These are phyloP conservation scores for Spea hammondii DNA, from an alignment of 2,797 vertebrate species.

Conservation along the genomic window DNA sequence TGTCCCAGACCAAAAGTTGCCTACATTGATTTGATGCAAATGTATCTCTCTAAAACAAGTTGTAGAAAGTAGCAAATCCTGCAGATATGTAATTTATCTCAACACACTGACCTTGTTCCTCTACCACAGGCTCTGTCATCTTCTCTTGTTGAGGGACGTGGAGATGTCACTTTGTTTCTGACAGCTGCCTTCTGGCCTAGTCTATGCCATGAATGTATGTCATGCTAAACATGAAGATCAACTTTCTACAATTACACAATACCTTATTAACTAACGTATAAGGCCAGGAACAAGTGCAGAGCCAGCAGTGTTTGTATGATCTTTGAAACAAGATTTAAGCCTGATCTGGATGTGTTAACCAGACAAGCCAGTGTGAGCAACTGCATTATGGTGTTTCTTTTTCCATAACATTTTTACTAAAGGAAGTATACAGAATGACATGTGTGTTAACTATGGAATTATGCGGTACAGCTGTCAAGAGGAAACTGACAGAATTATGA, in stretches of 20 bases:
- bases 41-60: background rate
- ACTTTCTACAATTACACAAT: slow-evolving; percentile 36
- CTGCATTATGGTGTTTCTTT: too few relatives aligned
- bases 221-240: slow-evolving; percentile 41
- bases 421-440: too few relatives aligned
- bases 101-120: slow-evolving; percentile 44
- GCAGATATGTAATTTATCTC: slow-evolving; percentile 12
- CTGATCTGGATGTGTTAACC: too few relatives aligned
- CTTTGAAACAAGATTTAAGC: too few relatives aligned
- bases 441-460: too few relatives aligned
- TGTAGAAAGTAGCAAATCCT: slow-evolving; percentile 27
- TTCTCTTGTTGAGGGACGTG: slow-evolving; percentile 7
- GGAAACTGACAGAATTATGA: too few relatives aligned
- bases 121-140: slow-evolving; percentile 37
- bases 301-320: too few relatives aligned
- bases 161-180: slow-evolving; percentile 3
- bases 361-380: too few relatives aligned
- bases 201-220: slow-evolving; percentile 19
- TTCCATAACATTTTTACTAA: too few relatives aligned
- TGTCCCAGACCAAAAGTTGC: slow-evolving; percentile 18
- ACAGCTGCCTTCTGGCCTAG: background rate
- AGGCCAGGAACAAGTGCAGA: too few relatives aligned
- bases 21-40: slow-evolving; percentile 14
- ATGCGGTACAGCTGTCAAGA: too few relatives aligned
- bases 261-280: background rate